Base-by-base conservation (phyloP, 2,888 invertebrate genomes). In the Amphiduros pacificus region DNA sequence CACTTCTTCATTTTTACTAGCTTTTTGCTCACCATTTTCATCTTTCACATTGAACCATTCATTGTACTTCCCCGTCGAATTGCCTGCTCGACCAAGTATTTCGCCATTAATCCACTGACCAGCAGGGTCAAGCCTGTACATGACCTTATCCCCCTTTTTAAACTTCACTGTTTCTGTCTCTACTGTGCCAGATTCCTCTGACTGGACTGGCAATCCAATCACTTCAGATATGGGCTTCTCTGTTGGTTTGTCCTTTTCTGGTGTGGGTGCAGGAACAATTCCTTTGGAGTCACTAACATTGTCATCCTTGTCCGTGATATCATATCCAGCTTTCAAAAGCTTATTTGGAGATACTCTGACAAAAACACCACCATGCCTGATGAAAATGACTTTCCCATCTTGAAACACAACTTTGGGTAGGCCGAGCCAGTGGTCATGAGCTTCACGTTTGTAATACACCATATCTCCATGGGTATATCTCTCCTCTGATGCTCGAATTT, bases 381-480 rank as follows among this genome's bases (percentile, higher is more conserved):
- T 66, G 63, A 69, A 71, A 0, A 70, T 56, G 1, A 71, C 66
- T 63, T 70, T 71, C 29, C 70, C 70, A 63, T 71, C 68, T 58
- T 70, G 72, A 61, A 73, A 73, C 54, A 67, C 69, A 44, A 66
- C 73, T 63, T 64, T 73, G 62, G 60, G 66, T 67, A 55, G 68
- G 1, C 66, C 63, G 20, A 63, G 60, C 67, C 67, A 70, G 22
- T 55, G 20, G 1, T 68, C 64, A 44, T 59, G 59, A 1, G 65
- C 68, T 29, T 68, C 66, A 28, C 67, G 32, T 48, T 70, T 71
- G 55, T 72, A 69, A 48, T 58, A 70, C 0, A 72, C 71, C 5
- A 11, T 1, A 26, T 71, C 71, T 24, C 70, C 69, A 58, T 68
- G 56, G 22, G 60, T 59, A 68, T 50, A 71, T 2, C 53, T 36